Base-by-base conservation (phyloP, 2,888 invertebrate genomes). In the Macaria liturata region DNA sequence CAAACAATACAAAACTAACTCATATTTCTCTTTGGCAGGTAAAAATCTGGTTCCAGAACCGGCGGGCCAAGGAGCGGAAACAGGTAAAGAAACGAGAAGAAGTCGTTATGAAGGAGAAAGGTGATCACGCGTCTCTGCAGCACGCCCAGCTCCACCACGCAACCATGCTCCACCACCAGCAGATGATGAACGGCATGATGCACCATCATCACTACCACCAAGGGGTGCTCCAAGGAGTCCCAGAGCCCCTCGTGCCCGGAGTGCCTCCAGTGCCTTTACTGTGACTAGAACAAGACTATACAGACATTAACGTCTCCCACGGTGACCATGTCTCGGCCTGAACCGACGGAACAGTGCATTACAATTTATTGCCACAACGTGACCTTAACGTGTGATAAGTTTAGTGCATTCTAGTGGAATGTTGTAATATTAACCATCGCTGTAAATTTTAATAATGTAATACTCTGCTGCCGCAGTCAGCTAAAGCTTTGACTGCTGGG, bases 11-110 rank as follows among this genome's bases (percentile, higher is more conserved):
- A 20, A 20, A 20, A 20, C 20, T 20, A 20, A 20, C 20, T 20
- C 20, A 20, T 20, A 2, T 20, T 20, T 20, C 20, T 20, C 2
- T 20, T 20, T 20, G 1, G 0, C 75, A 91, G 95, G 95, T 95
- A 52, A 95, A 95, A 85, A 95, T 96, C 61, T 96, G 96, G 96
- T 98, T 98, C 81, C 97, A 98, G 93, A 98, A 98, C 83, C 94
- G 98, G 9, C 94, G 98, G 45, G 98, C 98, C 53, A 98, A 98
- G 88, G 98, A 98, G 76, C 93, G 98, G 8, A 98, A 98, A 84
- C 96, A 97, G 80, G 91, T 91, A 45, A 98, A 98, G 82, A 98
- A 98, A 87, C 94, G 95, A 45, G 95, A 95, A 66, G 96, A 97
- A 72, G 93, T 93, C 8, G 89, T 93, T 34, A 92, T 93, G 86